Percentiles rank a stretch among this genome's conserved stretches.
Conservation (phyloP, 2,888 invertebrate genomes). For the Caenorhabditis uteleia region DNA sequence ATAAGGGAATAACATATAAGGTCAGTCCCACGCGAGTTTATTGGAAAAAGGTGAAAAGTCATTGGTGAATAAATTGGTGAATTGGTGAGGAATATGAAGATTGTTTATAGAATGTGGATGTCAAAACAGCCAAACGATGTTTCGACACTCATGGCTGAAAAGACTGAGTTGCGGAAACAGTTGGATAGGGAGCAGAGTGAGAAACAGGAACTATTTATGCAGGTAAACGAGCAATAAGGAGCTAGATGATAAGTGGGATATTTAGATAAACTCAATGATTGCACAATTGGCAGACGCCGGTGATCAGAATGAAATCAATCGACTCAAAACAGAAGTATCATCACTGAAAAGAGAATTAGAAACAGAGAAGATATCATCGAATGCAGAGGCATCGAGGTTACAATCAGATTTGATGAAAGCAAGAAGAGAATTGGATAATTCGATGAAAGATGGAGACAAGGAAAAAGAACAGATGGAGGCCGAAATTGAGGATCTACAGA, state of each 20-base stretch:
- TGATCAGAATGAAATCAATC: constrained; percentile 31
- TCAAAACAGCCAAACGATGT: constrained; percentile 61
- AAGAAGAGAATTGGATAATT: constrained; percentile 2
- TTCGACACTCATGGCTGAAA: constrained; percentile 59
- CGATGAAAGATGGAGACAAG: constrained; percentile 14
- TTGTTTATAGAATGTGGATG: constrained; percentile 60
- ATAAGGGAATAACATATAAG: too few relatives aligned
- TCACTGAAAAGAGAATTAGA: constrained; percentile 24
- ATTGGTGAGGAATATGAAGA: constrained; percentile 4
- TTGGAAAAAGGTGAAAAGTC: too few relatives aligned
- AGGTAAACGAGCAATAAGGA: constrained; percentile 42
- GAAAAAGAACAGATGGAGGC: constrained; percentile 32
- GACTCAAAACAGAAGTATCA: constrained; percentile 33
- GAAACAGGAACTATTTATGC: constrained; percentile 66
- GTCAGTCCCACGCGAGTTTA: too few relatives aligned
- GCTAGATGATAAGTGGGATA: constrained; percentile 6
- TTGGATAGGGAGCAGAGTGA: constrained; percentile 65
- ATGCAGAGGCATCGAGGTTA: constrained; percentile 15
- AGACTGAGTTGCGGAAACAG: constrained; percentile 62
- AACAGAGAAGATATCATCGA: constrained; percentile 11
- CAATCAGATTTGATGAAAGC: constrained; percentile 17
- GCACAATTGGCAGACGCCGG: constrained; percentile 60
- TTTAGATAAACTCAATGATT: constrained; percentile 64
- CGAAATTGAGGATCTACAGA: constrained; percentile 50
- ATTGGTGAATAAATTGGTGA: too few relatives aligned